These are phyloP conservation scores for Macroramphosus scolopax DNA, from an alignment of 2,797 vertebrate species.

Conservation along the genomic window DNA sequence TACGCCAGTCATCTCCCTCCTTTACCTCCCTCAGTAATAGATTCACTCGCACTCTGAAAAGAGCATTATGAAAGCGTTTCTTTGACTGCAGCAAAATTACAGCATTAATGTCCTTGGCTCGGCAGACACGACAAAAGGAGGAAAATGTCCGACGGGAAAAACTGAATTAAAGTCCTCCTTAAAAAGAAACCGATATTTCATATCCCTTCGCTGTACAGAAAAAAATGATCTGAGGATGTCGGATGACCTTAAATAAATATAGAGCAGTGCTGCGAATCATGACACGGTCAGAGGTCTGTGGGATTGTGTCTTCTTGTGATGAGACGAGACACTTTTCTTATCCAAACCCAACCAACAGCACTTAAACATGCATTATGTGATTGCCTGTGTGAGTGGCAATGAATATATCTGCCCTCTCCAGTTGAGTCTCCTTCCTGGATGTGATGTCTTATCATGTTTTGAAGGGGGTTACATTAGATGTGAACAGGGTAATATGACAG, in stretches of 20 bases:
- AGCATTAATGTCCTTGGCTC: slow-evolving; percentile 43
- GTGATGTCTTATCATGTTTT: slow-evolving; percentile 50
- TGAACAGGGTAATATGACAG: slow-evolving; percentile 51
- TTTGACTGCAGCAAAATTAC: slow-evolving; percentile 47
- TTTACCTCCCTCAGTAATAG: slow-evolving; percentile 26
- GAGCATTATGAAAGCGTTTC: slow-evolving; percentile 50
- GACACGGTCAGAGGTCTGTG: slow-evolving; percentile 12
- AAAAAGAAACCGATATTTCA: no score
- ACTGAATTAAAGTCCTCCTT: slow-evolving; percentile 29
- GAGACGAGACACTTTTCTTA: slow-evolving; percentile 41
- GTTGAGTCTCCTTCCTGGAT: slow-evolving; percentile 53
- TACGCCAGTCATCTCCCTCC: slow-evolving; percentile 21
- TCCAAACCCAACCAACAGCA: slow-evolving; percentile 46
- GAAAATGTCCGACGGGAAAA: slow-evolving; percentile 18
- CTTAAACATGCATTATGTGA: slow-evolving; percentile 47
- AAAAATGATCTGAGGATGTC: slow-evolving; percentile 25
- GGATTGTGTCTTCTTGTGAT: slow-evolving; percentile 46
- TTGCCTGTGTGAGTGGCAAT: slow-evolving; percentile 49
- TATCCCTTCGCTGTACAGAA: no score
- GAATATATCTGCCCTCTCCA: slow-evolving; percentile 49
- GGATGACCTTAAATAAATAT: slow-evolving; percentile 33
- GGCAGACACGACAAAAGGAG: slow-evolving; percentile 49
- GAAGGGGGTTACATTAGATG: slow-evolving; percentile 29
- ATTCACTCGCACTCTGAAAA: slow-evolving; percentile 35
- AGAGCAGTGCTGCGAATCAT: slow-evolving; percentile 32